Conservation (phyloP, 2,797 vertebrate species). For the Rhynchonycteris naso region DNA sequence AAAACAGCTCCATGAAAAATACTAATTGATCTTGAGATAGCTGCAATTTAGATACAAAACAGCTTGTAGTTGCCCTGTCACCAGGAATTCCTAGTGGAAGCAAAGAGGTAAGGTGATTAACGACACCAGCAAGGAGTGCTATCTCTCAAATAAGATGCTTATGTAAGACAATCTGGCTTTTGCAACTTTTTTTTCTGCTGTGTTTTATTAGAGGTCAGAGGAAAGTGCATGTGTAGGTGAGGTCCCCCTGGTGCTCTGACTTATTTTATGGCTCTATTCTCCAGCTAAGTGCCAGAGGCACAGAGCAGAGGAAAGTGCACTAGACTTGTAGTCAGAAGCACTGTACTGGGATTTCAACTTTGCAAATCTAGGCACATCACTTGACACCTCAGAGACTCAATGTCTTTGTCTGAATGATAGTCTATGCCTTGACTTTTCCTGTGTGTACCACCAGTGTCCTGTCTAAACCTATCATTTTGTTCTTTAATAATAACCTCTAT, state of each 20-base stretch:
- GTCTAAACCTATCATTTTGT: background rate
- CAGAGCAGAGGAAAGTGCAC: background rate
- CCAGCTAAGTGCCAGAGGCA: background rate
- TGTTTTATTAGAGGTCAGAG: slow-evolving; percentile 61
- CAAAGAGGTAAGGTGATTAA: slow-evolving; percentile 58
- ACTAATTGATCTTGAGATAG: slow-evolving; percentile 48
- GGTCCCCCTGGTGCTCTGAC: background rate
- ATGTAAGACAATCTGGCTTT: slow-evolving; percentile 61
- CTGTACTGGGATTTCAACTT: background rate
- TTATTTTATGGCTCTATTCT: slow-evolving; percentile 32
- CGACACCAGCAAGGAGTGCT: background rate
- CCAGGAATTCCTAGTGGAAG: slow-evolving; percentile 2
- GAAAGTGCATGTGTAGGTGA: slow-evolving; percentile 54
- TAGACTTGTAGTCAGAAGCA: background rate
- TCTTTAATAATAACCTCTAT: background rate
- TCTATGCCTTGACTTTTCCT: background rate
- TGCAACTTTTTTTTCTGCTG: slow-evolving; percentile 4
- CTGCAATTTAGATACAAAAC: slow-evolving; percentile 21
- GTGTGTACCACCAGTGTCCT: background rate
- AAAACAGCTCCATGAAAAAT: slow-evolving; percentile 28
- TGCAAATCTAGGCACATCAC: background rate
- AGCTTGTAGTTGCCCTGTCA: slow-evolving; percentile 31
- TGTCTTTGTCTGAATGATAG: background rate
- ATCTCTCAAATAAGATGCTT: slow-evolving; percentile 66
- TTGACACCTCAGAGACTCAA: background rate